These are phyloP conservation scores for Listronotus bonariensis DNA, from an alignment of 1,140 invertebrate genomes.

Conservation along the genomic window DNA sequence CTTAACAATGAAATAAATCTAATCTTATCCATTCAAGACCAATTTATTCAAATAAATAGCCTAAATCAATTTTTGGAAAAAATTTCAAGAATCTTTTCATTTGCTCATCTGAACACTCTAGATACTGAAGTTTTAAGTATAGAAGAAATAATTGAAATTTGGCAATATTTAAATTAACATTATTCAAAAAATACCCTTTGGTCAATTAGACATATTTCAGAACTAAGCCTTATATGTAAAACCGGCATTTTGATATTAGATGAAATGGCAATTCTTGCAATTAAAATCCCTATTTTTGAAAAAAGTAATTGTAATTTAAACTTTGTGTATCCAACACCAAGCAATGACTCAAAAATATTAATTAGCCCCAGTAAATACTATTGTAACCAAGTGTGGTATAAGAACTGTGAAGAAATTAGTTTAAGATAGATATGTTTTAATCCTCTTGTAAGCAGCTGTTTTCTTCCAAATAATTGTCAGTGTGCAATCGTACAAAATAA, in stretches of 20 bases:
- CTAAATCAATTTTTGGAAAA: conserved; percentile 16
- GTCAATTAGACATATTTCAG: conserved; percentile 1
- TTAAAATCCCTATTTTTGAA: conserved; percentile 17
- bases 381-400: conserved; percentile 13
- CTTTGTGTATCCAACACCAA: conserved; percentile 4
- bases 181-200: conserved; percentile 19
- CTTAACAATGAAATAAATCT: too few relatives aligned
- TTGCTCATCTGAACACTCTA: conserved; percentile 12
- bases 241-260: neutral
- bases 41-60: too few relatives aligned
- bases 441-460: neutral
- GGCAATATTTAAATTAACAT: conserved; percentile 1
- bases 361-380: conserved; percentile 11
- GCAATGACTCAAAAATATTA: conserved; percentile 6
- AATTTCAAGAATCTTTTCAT: conserved; percentile 6
- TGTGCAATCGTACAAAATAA: too few relatives aligned
- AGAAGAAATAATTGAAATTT: conserved; percentile 10
- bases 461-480: neutral
- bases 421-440: conserved; percentile 4
- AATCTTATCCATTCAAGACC: too few relatives aligned
- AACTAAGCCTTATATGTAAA: conserved; percentile 15
- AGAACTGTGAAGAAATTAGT: conserved; percentile 6
- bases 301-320: neutral
- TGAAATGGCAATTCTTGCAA: conserved; percentile 9
- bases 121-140: conserved; percentile 4